Conservation (phyloP, 2,888 invertebrate genomes). For the Xestoiulus laeticollis region DNA sequence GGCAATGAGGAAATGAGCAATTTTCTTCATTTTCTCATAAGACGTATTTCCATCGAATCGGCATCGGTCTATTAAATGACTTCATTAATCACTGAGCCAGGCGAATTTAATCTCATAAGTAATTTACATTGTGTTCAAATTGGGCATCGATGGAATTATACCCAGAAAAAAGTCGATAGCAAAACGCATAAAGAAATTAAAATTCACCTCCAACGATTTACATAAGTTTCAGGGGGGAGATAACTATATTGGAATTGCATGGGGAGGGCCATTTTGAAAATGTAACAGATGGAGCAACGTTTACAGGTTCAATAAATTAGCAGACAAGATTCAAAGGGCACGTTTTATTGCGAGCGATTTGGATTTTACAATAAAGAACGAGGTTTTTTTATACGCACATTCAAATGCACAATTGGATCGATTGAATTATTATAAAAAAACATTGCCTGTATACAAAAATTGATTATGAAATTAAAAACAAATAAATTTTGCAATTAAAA, state of each 20-base stretch:
- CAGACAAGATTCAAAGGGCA: not conserved
- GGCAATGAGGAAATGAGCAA: not conserved
- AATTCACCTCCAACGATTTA: not conserved
- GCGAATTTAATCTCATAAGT: conserved; percentile 33
- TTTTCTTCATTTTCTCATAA: conserved; percentile 3
- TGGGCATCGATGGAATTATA: not conserved
- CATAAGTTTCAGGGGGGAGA: not conserved
- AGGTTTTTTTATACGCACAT: not conserved
- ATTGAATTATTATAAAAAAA: not conserved
- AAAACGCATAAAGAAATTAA: not conserved
- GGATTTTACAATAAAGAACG: not conserved
- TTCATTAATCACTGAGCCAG: conserved; percentile 18
- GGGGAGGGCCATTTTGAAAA: not conserved
- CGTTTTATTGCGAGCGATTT: not conserved
- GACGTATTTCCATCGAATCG: not conserved
- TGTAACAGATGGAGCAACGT: not conserved
- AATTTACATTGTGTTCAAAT: conserved; percentile 19
- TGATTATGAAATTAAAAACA: not conserved
- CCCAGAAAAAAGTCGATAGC: not conserved
- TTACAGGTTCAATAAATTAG: conserved; percentile 23
- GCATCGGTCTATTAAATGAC: not conserved
- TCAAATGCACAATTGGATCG: not conserved
- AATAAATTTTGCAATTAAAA: not conserved
- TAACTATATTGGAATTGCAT: not conserved
- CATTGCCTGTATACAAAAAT: not conserved